Evolutionary conservation across 2,113 vertebrate species (phyloP).

Genomic region (Myotis lucifugus): DNA sequence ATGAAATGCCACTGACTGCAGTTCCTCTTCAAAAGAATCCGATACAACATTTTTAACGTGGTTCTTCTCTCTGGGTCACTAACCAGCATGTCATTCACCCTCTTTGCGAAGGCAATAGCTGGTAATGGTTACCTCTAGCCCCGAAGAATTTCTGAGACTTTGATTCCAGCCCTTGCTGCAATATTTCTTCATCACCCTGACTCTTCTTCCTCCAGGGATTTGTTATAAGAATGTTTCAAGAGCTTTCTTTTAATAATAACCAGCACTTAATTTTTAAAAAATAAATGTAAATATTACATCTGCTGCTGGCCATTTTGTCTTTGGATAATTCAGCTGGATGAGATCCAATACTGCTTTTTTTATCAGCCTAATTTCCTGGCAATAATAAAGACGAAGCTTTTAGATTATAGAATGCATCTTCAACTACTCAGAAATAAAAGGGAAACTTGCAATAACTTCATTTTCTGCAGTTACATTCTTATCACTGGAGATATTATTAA

Average conservation of each 20-base stretch:
- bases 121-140: not conserved
- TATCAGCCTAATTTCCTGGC: conserved; percentile 59
- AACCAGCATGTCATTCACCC: not conserved
- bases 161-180: conserved; percentile 27
- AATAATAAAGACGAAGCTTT: conserved; percentile 61
- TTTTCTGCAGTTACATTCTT: conserved; percentile 49
- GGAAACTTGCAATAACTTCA: conserved; percentile 37
- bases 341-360: conserved; percentile 29
- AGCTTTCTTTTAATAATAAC: conserved; percentile 25
- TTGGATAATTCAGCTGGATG: conserved; percentile 47
- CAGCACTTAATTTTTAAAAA: conserved; percentile 50
- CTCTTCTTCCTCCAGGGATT: not conserved
- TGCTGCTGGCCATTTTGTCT: conserved; percentile 37
- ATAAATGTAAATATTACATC: conserved; percentile 26
- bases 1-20: not conserved
- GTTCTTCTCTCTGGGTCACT: conserved; percentile 6
- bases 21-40: not conserved
- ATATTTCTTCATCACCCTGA: conserved; percentile 30
- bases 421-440: conserved; percentile 57
- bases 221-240: conserved; percentile 39
- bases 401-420: conserved; percentile 48
- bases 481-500: conserved; percentile 30
- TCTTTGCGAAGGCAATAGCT: conserved; percentile 13
- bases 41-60: not conserved
- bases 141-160: conserved; percentile 32